Percentiles rank a stretch among this genome's conserved stretches.
Conservation (phyloP, 64 coral and sea anemone genomes). For the Stichodactyla helianthus region DNA sequence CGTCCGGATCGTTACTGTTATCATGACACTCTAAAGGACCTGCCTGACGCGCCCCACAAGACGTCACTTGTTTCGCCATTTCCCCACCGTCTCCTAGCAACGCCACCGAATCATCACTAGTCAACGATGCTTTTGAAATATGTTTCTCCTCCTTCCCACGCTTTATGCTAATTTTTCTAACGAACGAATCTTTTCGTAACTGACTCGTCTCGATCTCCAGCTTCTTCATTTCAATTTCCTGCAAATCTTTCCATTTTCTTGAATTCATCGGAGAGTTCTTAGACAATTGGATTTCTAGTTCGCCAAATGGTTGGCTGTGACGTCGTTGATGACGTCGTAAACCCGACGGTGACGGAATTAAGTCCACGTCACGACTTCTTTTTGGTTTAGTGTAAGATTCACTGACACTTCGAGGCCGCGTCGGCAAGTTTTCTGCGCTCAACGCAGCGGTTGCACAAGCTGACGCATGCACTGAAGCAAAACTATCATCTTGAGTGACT, state of each 20-base stretch:
- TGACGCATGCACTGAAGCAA: neutral
- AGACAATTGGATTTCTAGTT: conserved; percentile 5
- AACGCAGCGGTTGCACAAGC: neutral
- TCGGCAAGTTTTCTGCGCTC: neutral
- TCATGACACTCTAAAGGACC: neutral
- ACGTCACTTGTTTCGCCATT: neutral
- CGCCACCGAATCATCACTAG: neutral
- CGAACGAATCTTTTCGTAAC: neutral
- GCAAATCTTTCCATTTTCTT: conserved; percentile 1
- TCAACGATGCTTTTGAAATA: neutral
- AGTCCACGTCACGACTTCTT: neutral
- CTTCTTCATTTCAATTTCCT: conserved; percentile 1
- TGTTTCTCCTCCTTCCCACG: neutral
- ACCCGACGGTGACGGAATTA: neutral
- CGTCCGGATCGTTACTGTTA: neutral
- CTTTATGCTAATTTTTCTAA: conserved; percentile 27
- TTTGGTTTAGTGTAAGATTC: neutral
- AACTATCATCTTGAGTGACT: neutral
- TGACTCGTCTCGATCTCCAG: neutral
- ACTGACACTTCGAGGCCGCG: neutral
- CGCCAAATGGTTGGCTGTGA: conserved; percentile 28
- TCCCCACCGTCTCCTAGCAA: neutral
- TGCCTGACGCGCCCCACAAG: neutral
- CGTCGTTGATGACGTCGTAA: conserved; percentile 1
- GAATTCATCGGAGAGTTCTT: neutral